Base-by-base conservation (phyloP, 2,797 vertebrate genomes). In the Epinephelus malabaricus region DNA sequence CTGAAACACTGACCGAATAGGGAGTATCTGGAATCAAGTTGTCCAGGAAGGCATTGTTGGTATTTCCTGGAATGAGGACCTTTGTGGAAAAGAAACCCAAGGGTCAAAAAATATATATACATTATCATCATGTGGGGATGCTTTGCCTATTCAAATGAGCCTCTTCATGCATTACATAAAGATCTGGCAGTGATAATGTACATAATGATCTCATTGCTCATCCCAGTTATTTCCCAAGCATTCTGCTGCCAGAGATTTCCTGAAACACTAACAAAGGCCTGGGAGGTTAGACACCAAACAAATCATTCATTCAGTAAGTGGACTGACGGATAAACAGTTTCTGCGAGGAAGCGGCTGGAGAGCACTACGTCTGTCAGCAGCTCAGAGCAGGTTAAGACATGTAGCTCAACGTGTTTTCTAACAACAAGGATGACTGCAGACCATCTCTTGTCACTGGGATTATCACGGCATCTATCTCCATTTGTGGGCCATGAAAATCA, bases 21-120 rank as follows among this genome's bases (percentile, higher is more conserved):
- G 95, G 93, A 0, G 97, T 98, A 76, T 99, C 98, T 0, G 97
- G 97, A 79, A 94, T 88, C 89, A 99, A 95, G 73, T 95, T 95
- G 79, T 99, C 98, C 92, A 99, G 92, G 91, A 97, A 95, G 74
- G 96, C 95, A 0, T 93, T 97, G 88, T 92, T 95, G 17, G 92
- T 89, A 50, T 93, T 98, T 76, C 96, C 97, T 19, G 97, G 94
- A 87, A 99, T 95, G 87, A 98, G 93, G 58, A 97, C 94, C 98
- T 99, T 88, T 47, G 15, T 19, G 78, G 78, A 89, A 27, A 45
- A 78, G 18, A 59, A 61, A 53, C 0, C 14, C 1, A 38, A 10
- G 15, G 23, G 34, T 67, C 49, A 76, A 55, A 54, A 43, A 54
- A 50, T 17, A 53, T 40, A 54, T 2, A 30, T 54, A 76, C 23